phyloP scores from a whole-genome alignment of 2,113 vertebrate species.

The Nothoprocta perdicaria region DNA sequence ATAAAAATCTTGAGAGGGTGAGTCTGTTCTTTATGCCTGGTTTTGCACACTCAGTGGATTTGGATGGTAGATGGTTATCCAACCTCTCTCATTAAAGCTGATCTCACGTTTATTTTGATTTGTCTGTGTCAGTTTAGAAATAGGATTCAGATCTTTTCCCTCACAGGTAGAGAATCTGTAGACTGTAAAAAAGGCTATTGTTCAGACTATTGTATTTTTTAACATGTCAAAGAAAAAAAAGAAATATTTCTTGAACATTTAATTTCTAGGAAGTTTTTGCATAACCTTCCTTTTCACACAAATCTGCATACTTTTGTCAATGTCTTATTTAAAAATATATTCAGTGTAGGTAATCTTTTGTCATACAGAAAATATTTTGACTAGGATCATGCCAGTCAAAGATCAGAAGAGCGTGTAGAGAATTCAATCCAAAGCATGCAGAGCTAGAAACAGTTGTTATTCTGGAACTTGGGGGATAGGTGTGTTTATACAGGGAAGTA shows the following conservation, averaged over 20 bases:
- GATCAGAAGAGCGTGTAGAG: neutral
- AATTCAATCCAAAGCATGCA: neutral
- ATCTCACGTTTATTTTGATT: neutral
- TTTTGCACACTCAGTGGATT: conserved; percentile 39
- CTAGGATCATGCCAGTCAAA: neutral
- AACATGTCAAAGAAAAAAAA: neutral
- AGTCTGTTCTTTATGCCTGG: neutral
- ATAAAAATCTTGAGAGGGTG: conserved; percentile 14
- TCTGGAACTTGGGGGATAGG: neutral
- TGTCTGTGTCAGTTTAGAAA: neutral
- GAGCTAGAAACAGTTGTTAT: neutral
- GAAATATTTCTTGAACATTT: neutral
- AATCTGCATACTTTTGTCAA: neutral
- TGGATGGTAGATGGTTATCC: conserved; percentile 20
- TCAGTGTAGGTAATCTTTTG: neutral
- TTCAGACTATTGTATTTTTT: neutral
- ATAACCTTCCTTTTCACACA: neutral
- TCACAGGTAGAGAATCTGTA: neutral
- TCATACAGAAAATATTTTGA: neutral
- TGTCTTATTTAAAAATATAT: neutral
- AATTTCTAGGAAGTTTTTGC: neutral
- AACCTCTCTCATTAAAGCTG: neutral
- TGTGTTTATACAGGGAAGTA: neutral
- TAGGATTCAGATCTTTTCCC: neutral
- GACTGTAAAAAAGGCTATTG: neutral